Conservation (phyloP, 2,797 vertebrate genomes). For the Myoxocephalus aenaeus region DNA sequence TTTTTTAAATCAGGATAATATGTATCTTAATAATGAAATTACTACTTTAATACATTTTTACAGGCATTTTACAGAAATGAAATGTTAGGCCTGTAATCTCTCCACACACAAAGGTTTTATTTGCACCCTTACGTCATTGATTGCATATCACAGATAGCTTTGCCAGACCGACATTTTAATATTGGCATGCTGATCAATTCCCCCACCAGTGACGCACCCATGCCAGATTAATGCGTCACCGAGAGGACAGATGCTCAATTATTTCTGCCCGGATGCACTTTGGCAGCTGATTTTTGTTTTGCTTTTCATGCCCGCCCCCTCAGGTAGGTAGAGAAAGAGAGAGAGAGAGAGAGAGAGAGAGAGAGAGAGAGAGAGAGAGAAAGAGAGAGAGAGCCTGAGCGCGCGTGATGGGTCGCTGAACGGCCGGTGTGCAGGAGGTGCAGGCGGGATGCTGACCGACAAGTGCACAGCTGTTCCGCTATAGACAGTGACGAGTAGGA, state of each 20-base stretch:
- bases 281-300: constrained; percentile 42
- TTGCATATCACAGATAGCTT: constrained; percentile 4
- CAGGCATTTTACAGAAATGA: background rate
- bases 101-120: background rate
- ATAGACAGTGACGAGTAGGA: constrained; percentile 4
- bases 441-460: constrained; percentile 42
- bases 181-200: constrained; percentile 54
- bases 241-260: constrained; percentile 50
- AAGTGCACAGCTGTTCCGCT: constrained; percentile 39
- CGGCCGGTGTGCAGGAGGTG: constrained; percentile 48
- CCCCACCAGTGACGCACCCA: constrained; percentile 57
- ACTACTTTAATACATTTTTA: background rate
- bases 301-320: constrained; percentile 18
- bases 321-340: background rate
- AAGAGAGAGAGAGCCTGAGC: background rate
- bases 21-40: background rate
- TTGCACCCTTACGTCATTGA: background rate
- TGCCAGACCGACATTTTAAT: constrained; percentile 35
- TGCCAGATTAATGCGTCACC: constrained; percentile 61
- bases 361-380: background rate
- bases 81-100: too few relatives aligned
- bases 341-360: background rate
- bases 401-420: constrained; percentile 36
- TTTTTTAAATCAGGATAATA: background rate
- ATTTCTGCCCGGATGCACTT: constrained; percentile 33